Evolutionary conservation across 2,113 vertebrate species (phyloP), one percentile per base, ranked within the genome.

Genomic region (Tonatia bakeri): DNA sequence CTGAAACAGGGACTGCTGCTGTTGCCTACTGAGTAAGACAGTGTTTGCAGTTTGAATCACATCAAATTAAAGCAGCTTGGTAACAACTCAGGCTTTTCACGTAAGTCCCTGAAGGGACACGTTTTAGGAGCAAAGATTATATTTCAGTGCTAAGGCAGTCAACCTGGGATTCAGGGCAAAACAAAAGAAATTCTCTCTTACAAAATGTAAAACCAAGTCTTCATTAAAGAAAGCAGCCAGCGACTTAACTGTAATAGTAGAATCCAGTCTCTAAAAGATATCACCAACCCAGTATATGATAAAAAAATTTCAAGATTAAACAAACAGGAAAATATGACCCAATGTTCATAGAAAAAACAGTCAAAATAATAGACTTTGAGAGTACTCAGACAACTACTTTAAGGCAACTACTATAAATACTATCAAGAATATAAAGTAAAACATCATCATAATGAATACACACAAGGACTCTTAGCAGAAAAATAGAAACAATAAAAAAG

Each of bases 401-500:
- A 56, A 75, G 70, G 10, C 4, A 80, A 40, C 33, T 65, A 75
- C 70, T 89, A 52, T 45, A 85, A 89, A 89, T 70, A 79, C 72
- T 83, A 83, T 52, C 11, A 50, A 77, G 45, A 79, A 45, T 4
- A 45, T 61, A 75, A 73, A 83, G 43, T 31, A 90, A 91, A 90
- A 93, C 45, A 84, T 75, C 2, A 91, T 61, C 54, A 75, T 31
- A 64, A 87, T 87, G 7, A 95, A 87, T 84, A 33, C 5, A 86
- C 7, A 87, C 40, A 76, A 5, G 24, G 16, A 64, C 72, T 87
- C 50, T 65, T 24, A 79, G 31, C 13, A 89, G n/a, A 72, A 33
- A 84, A 90, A 96, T 20, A 45, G 17, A 92, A 88, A 85, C 16
- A 87, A 95, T 33, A 47, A 72, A 72, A 75, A 87, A 91, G 26